Conservation (phyloP, 2,113 vertebrate species). For the Sander lucioperca region DNA sequence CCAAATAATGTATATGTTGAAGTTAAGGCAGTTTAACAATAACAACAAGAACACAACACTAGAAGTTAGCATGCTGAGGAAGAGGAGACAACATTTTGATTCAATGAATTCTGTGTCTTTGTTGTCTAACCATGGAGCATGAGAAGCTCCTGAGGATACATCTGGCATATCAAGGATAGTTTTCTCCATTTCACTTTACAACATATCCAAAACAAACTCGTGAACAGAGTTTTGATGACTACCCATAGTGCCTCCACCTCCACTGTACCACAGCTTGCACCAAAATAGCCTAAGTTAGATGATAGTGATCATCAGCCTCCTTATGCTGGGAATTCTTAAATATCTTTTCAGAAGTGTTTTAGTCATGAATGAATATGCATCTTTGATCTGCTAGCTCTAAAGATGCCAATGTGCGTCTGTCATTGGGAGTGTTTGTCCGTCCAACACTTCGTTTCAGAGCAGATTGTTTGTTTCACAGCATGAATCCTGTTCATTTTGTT, state of each 20-base stretch:
- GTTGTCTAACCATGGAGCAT: slow-evolving; percentile 61
- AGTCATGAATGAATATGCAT: not conserved
- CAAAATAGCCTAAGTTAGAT: slow-evolving; percentile 24
- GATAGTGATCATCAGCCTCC: slow-evolving; percentile 22
- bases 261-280: slow-evolving; percentile 7
- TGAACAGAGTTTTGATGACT: slow-evolving; percentile 34
- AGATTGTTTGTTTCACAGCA: not conserved
- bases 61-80: slow-evolving; percentile 30
- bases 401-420: not conserved
- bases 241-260: slow-evolving; percentile 16
- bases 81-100: slow-evolving; percentile 60
- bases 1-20: slow-evolving; percentile 3
- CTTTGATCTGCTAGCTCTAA: not conserved
- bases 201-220: slow-evolving; percentile 49
- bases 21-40: not conserved
- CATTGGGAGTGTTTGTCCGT: not conserved
- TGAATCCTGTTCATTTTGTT: not conserved
- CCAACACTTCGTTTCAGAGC: not conserved
- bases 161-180: slow-evolving; percentile 68
- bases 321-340: slow-evolving; percentile 3
- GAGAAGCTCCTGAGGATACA: slow-evolving; percentile 78
- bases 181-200: slow-evolving; percentile 56
- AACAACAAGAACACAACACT: not conserved
- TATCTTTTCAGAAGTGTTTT: not conserved
- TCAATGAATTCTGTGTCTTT: slow-evolving; percentile 68